Evolutionary conservation across 2,797 vertebrate species (phyloP), one percentile per base, ranked within the genome.

Genomic region (Pangasius larnaudii): DNA sequence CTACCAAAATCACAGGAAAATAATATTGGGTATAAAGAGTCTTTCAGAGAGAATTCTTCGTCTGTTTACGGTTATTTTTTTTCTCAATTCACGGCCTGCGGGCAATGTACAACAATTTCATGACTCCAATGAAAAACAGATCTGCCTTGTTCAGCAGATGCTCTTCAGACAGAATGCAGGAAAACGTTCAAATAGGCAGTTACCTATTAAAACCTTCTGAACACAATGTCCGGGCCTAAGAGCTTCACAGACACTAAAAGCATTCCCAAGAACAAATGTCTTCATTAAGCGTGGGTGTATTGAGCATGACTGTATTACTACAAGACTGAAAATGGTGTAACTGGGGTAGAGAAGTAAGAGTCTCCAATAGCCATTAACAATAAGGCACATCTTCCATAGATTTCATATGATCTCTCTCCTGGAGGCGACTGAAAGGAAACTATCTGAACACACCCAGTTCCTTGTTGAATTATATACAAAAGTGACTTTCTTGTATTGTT

Each of bases 101-200:
- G 85, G 72, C 85, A 78, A 79, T n/a, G n/a, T 71, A 84, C 71
- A 77, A 42, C 79, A 78, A 58, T 77, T 87, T 89, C 49, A 87
- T 58, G 74, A 84, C 74, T 69, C 51, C 85, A 89, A 79, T 89
- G 80, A 89, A 87, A 84, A 84, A 78, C 88, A 89, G 88, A 87
- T 84, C n/a, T 9, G 85, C 72, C 63, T 78, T 87, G 36, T 72
- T 87, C n/a, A 78, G 79, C 85, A 89, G 81, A 86, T 83, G 79
- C 78, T 89, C 36, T 74, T 69, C n/a, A 87, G 39, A 81, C 8
- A 69, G 51, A 74, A 80, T 84, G 53, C 51, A 61, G n/a, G 18
- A 59, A 61, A 72, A 89, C 27, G 24, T 36, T 74, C 77, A 80
- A 83, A 78, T 59, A 78, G 39, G 61, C 67, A 81, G 83, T 88